phyloP scores from a whole-genome alignment of 1,140 invertebrate species.

The Zaprionus gabonicus region DNA sequence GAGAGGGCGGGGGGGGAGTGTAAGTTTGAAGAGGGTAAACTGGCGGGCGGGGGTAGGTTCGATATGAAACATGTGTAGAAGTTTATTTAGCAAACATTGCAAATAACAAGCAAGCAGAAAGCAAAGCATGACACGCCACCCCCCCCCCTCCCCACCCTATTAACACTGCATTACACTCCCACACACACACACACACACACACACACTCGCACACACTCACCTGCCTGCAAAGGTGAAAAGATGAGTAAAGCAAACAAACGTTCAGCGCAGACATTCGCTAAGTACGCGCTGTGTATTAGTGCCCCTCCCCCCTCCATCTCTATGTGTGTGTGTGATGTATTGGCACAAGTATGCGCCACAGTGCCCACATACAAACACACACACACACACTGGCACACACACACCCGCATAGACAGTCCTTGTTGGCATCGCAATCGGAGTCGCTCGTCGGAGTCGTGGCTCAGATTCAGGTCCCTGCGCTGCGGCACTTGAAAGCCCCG shows the following conservation, averaged over 20 bases:
- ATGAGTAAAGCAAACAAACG: slow-evolving; percentile 74
- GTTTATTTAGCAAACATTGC: slow-evolving; percentile 72
- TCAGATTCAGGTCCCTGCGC: slow-evolving; percentile 59
- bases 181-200: not conserved
- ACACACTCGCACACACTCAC: slow-evolving; percentile 47
- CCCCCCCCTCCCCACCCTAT: too few relatives aligned
- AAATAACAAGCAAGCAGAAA: slow-evolving; percentile 42
- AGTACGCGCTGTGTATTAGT: not conserved
- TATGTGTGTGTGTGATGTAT: slow-evolving; percentile 58
- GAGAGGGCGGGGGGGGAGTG: not conserved
- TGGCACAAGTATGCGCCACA: slow-evolving; percentile 55
- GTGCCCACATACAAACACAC: slow-evolving; percentile 6
- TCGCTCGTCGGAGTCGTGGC: not conserved
- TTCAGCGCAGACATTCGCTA: slow-evolving; percentile 55
- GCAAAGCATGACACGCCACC: not conserved
- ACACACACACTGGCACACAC: slow-evolving; percentile 1
- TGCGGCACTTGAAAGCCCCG: slow-evolving; percentile 74
- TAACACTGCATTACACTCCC: too few relatives aligned
- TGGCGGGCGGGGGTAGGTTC: not conserved
- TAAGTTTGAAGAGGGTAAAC: not conserved
- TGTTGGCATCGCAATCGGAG: not conserved
- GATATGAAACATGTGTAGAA: slow-evolving; percentile 58
- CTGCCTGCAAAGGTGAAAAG: slow-evolving; percentile 64
- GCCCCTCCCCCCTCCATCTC: not conserved
- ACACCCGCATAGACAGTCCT: not conserved